Evolutionary conservation across 2,888 invertebrate genomes (phyloP).

Genomic region (Artemia sp.): DNA sequence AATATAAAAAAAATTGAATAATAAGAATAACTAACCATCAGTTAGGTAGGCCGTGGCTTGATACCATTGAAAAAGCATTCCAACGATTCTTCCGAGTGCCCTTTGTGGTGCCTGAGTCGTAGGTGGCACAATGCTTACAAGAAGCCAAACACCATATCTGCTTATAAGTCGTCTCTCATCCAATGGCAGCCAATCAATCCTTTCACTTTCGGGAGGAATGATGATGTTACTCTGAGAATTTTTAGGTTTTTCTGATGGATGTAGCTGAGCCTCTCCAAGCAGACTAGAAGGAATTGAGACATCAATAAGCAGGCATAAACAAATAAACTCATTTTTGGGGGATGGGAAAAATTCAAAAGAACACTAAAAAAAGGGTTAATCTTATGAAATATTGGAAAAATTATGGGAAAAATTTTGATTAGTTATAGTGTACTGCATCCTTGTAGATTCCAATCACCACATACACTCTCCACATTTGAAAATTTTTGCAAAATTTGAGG

Average conservation of each 20-base stretch:
- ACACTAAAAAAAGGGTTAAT: no score
- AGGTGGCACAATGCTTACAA: conserved; percentile 57
- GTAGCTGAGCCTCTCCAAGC: conserved; percentile 75
- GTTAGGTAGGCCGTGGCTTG: conserved; percentile 92
- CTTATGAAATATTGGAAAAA: no score
- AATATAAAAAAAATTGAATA: no score
- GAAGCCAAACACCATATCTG: conserved; percentile 89
- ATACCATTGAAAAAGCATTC: conserved; percentile 98
- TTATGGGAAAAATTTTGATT: no score
- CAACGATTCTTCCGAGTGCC: conserved; percentile 66
- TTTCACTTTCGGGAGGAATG: conserved; percentile 27
- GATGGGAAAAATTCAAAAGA: no score
- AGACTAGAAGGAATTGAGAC: conserved; percentile 34
- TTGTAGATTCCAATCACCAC: no score
- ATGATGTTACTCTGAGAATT: conserved; percentile 33
- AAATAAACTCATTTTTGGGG: no score
- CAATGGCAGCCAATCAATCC: conserved; percentile 29
- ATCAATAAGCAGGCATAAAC: no score
- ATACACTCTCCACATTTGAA: no score
- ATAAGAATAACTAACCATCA: conserved; percentile 47
- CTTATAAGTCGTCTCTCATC: conserved; percentile 80
- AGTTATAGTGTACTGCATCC: no score
- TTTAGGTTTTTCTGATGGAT: conserved; percentile 47
- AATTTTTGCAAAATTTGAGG: no score
- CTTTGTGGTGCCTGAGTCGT: conserved; percentile 28